phyloP scores from a whole-genome alignment of 2,113 vertebrate species.

The Mastomys natalensis region DNA sequence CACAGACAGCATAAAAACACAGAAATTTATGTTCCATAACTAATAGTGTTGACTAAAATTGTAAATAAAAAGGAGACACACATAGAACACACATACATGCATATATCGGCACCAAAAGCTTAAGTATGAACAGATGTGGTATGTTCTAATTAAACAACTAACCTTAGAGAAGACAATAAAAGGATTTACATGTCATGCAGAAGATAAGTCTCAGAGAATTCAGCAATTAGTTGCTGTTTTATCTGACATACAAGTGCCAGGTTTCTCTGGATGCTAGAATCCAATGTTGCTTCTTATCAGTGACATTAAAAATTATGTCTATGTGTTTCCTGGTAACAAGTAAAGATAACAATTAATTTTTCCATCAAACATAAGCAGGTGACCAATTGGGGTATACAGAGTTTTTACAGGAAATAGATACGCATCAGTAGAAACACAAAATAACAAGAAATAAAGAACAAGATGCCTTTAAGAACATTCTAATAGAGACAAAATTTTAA shows the following conservation, averaged over 20 bases:
- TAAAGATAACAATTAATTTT: background rate
- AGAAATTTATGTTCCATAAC: background rate
- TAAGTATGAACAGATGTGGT: background rate
- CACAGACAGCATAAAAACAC: background rate
- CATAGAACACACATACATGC: background rate
- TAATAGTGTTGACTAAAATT: background rate
- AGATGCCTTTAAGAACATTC: background rate
- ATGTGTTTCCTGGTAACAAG: background rate
- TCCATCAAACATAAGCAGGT: background rate
- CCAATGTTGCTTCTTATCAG: background rate
- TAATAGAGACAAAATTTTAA: background rate
- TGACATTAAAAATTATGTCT: conserved; percentile 19
- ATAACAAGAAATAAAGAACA: background rate
- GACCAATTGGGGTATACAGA: background rate
- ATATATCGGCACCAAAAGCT: background rate
- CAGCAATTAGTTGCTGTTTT: background rate
- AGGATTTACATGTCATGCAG: background rate
- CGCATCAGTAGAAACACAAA: background rate
- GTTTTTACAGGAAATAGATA: background rate
- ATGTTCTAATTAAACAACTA: background rate
- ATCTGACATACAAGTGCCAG: background rate
- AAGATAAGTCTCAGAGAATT: background rate
- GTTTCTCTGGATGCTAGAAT: background rate
- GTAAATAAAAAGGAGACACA: background rate
- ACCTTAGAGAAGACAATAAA: background rate